Base-by-base conservation (phyloP, 2,888 invertebrate species). In the Eurytoma californica region DNA sequence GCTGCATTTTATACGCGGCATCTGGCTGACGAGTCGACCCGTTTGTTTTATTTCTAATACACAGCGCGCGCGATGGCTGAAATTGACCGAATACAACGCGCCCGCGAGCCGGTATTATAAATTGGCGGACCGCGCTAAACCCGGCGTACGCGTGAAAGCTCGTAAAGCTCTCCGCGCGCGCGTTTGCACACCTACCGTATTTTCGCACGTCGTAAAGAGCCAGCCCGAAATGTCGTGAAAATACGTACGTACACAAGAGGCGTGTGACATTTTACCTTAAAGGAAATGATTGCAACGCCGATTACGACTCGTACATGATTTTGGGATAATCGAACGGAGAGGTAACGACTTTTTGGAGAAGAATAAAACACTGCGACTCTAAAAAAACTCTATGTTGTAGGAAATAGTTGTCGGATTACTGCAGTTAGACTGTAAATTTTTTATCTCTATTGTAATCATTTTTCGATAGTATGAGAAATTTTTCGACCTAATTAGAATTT, bases 41-140 rank as follows among this genome's bases (percentile, higher is more conserved):
- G 60, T 61, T 53, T 51, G 28, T 72, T 61, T 72, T 72, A 72
- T 72, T 72, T 72, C 61, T 72, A 72, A 72, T 72, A 72, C 61
- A 28, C 49, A 30, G 28, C 18, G 61, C 49, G 53, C 9, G 12
- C 57, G 69, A 28, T 14, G 28, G 28, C 0, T n/a, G 39, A 70
- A 47, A 60, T 60, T 47, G 60, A 16, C 30, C 28, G 55, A 9
- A 68, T 14, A 68, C 5, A 53, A 68, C 20, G 39, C 24, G 14
- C n/a, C 5, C 20, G 30, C 13, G 49, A 49, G 14, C 13, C 30
- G 12, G 13, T 20, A 16, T 58, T 18, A 53, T 61, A 51, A 61
- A 61, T 72, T 39, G 18, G 30, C 53, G 49, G 14, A 16, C 58
- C 39, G 20, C 68, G 30, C 60, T 28, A n/a, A n/a, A n/a, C 51